phyloP scores from a whole-genome alignment of 2,113 vertebrate species.

The Oncorhynchus keta region DNA sequence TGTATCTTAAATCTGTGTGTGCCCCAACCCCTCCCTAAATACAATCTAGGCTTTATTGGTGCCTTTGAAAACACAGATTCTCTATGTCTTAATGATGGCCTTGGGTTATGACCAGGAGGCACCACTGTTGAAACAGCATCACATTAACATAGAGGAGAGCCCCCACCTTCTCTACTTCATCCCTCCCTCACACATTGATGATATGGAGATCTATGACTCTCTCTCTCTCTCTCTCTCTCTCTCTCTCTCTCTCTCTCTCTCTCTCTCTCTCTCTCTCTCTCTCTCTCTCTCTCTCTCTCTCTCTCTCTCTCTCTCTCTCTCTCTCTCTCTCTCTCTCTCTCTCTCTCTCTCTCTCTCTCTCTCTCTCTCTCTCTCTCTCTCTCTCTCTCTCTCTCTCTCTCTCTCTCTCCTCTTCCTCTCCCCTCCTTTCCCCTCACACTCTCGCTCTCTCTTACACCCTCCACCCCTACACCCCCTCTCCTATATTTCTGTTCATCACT shows the following conservation, averaged over 20 bases:
- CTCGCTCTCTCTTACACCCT: neutral
- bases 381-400: neutral
- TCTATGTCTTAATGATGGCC: conserved; percentile 38
- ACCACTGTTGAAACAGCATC: conserved; percentile 21
- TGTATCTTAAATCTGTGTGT: neutral
- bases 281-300: neutral
- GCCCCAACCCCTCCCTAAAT: conserved; percentile 4
- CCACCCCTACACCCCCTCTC: neutral
- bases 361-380: neutral
- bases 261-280: neutral
- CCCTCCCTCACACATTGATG: neutral
- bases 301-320: neutral
- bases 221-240: neutral
- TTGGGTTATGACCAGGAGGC: conserved; percentile 29
- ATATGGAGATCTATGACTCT: neutral
- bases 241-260: neutral
- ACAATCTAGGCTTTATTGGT: conserved; percentile 2
- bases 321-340: too few relatives aligned
- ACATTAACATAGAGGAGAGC: conserved; percentile 22
- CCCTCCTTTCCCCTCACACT: neutral
- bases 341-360: too few relatives aligned
- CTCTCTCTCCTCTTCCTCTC: neutral
- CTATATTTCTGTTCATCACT: neutral
- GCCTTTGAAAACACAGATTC: conserved; percentile 13
- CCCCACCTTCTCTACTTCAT: neutral